Conservation (phyloP, 2,797 vertebrate genomes). For the Leucoraja ocellata region DNA sequence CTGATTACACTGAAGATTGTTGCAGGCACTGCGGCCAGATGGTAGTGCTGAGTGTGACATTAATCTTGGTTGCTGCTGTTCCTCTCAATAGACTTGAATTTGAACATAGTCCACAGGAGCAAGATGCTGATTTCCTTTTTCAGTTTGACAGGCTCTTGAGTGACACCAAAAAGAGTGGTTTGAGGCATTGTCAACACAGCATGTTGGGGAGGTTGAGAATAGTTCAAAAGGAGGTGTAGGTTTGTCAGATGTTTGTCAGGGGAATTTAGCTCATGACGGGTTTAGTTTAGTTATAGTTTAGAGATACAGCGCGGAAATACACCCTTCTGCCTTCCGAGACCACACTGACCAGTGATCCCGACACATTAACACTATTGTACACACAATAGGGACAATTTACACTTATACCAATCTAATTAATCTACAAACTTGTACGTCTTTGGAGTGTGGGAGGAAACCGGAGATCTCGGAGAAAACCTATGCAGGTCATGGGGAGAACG, state of each 20-base stretch:
- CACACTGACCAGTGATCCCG: too few relatives aligned
- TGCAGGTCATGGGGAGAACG: too few relatives aligned
- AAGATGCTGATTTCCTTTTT: constrained; percentile 1
- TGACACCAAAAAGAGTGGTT: background rate
- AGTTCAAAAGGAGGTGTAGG: background rate
- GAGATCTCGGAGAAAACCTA: too few relatives aligned
- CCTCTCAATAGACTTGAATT: background rate
- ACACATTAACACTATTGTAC: too few relatives aligned
- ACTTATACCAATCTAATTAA: too few relatives aligned
- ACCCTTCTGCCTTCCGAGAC: too few relatives aligned
- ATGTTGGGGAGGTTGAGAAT: background rate
- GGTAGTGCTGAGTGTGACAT: background rate
- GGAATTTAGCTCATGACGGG: background rate
- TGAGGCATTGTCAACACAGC: background rate
- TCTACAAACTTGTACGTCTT: too few relatives aligned
- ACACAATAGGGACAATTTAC: too few relatives aligned
- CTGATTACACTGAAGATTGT: background rate
- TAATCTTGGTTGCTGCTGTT: background rate
- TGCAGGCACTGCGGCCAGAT: constrained; percentile 8
- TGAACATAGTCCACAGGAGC: constrained; percentile 19
- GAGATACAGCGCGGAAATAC: too few relatives aligned
- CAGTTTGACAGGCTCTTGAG: background rate
- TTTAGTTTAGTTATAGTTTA: too few relatives aligned
- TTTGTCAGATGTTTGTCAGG: background rate
- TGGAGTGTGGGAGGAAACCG: too few relatives aligned